Conservation (phyloP, 1,140 invertebrate species). For the Diachasmimorpha longicaudata region DNA sequence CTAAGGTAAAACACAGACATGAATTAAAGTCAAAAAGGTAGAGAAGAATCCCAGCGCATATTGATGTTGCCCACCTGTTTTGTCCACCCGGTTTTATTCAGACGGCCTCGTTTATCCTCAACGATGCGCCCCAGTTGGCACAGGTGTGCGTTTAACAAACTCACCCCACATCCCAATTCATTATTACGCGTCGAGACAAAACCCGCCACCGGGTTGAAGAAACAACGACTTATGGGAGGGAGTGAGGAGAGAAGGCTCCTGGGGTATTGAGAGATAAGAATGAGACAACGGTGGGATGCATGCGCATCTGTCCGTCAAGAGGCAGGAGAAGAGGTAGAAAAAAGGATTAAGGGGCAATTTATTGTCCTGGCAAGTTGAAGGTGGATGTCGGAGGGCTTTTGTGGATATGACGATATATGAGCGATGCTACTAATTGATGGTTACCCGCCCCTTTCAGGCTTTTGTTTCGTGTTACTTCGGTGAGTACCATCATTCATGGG, state of each 20-base stretch:
- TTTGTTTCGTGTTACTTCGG: background rate
- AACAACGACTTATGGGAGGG: background rate
- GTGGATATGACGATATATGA: slow-evolving; percentile 1
- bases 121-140: slow-evolving; percentile 52
- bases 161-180: slow-evolving; percentile 15
- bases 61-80: slow-evolving; percentile 46
- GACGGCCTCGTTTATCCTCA: slow-evolving; percentile 30
- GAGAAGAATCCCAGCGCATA: slow-evolving; percentile 40
- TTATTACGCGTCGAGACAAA: slow-evolving; percentile 14
- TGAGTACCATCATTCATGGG: background rate
- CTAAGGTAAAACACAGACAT: slow-evolving; percentile 13
- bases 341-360: background rate
- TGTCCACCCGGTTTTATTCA: slow-evolving; percentile 44
- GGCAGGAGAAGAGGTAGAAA: background rate
- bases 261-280: slow-evolving; percentile 1
- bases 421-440: background rate
- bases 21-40: slow-evolving; percentile 37
- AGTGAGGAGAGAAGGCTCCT: background rate
- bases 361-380: background rate
- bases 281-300: background rate
- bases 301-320: slow-evolving; percentile 2
- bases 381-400: background rate
- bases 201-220: slow-evolving; percentile 6
- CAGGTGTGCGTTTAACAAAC: slow-evolving; percentile 45
- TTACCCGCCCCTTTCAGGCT: background rate